Conservation (phyloP, 2,888 invertebrate genomes). For the Venustoraphidia nigricollis region DNA sequence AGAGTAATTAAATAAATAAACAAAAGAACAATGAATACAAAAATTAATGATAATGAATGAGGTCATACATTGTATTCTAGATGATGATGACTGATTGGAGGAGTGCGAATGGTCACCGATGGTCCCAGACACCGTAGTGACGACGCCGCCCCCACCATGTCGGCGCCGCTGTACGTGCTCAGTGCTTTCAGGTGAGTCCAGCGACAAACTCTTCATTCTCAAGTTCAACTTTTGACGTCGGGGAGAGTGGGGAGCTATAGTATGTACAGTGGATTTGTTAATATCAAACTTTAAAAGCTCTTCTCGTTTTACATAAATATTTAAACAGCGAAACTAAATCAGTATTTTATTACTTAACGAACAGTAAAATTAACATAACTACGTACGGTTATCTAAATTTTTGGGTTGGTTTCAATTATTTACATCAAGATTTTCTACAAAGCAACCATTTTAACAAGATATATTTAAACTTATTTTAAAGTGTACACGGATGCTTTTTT, state of each 20-base stretch:
- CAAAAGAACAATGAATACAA: slow-evolving; percentile 10
- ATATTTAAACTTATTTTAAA: too few relatives aligned
- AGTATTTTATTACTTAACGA: too few relatives aligned
- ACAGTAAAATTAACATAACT: too few relatives aligned
- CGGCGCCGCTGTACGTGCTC: slow-evolving; percentile 67
- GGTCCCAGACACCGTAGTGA: slow-evolving; percentile 2
- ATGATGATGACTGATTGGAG: slow-evolving; percentile 39
- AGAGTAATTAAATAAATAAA: slow-evolving; percentile 7
- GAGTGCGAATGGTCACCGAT: slow-evolving; percentile 23
- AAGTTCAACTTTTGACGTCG: slow-evolving; percentile 90
- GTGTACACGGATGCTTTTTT: too few relatives aligned
- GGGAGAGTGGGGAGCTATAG: slow-evolving; percentile 85
- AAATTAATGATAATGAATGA: slow-evolving; percentile 7
- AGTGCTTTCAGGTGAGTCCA: slow-evolving; percentile 90
- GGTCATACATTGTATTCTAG: slow-evolving; percentile 43
- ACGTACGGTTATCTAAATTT: too few relatives aligned
- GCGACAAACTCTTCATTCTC: slow-evolving; percentile 93
- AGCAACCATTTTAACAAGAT: too few relatives aligned
- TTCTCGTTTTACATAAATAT: not conserved
- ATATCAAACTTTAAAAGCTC: not conserved
- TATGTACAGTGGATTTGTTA: not conserved
- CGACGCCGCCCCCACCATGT: slow-evolving; percentile 23
- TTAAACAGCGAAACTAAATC: not conserved
- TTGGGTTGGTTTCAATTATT: too few relatives aligned
- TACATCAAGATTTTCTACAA: too few relatives aligned